phyloP scores from a whole-genome alignment of 2,888 invertebrate species.

The Pherbina coryleti region DNA sequence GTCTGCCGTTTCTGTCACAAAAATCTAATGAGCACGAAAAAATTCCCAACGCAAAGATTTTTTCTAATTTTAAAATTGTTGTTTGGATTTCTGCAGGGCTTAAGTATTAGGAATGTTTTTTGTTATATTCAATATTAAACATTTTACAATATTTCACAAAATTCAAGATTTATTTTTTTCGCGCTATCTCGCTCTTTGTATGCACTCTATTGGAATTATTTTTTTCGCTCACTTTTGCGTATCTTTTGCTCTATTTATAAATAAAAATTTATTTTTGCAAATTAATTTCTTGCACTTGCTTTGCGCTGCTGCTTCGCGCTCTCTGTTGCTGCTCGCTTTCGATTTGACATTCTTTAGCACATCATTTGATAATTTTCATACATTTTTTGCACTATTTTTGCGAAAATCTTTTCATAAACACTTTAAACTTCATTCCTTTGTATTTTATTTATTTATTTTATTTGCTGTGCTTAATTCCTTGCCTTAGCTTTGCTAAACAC shows the following conservation, averaged over 20 bases:
- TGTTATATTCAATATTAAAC: too few species aligned
- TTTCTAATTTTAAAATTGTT: slow-evolving; percentile 46
- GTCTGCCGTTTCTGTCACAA: slow-evolving; percentile 8
- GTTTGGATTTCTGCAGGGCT: background rate
- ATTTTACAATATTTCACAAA: background rate
- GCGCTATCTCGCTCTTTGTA: background rate
- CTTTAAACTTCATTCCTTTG: slow-evolving; percentile 22
- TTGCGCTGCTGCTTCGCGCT: background rate
- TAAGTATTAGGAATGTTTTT: too few species aligned
- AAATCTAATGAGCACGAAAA: slow-evolving; percentile 17
- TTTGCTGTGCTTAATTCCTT: background rate
- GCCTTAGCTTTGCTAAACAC: background rate
- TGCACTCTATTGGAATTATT: background rate
- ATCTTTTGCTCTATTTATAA: background rate
- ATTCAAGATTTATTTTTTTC: background rate
- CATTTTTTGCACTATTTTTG: slow-evolving; percentile 30
- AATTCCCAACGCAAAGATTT: slow-evolving; percentile 52
- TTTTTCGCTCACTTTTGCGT: background rate
- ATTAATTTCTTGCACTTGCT: slow-evolving; percentile 16
- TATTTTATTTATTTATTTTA: slow-evolving; percentile 32
- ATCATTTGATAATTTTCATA: slow-evolving; percentile 29
- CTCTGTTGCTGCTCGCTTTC: slow-evolving; percentile 26
- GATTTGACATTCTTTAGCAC: slow-evolving; percentile 36
- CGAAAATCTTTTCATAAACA: slow-evolving; percentile 5
- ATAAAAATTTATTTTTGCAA: background rate